Base-by-base conservation (phyloP, 1,140 invertebrate genomes). In the Macrocentrus cingulum region DNA sequence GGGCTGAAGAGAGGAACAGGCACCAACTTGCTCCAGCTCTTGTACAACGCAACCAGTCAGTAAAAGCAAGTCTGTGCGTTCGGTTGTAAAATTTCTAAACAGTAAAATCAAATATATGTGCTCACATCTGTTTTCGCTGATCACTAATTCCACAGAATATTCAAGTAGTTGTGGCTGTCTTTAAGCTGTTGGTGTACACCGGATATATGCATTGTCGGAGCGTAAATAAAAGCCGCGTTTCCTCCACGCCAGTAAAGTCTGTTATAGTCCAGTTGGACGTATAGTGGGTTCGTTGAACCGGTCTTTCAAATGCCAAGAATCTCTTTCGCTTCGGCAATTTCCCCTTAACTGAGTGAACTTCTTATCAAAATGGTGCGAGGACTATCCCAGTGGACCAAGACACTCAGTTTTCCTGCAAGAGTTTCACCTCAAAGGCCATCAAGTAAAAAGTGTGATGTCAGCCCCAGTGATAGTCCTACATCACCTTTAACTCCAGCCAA, bases 381-480 rank as follows among this genome's bases (percentile, higher is more conserved):
- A 80, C 76, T 91, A 67, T 86, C 88, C 44, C 88, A 91, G 83
- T 92, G 90, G 90, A 91, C 90, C 67, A 92, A 91, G 82, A 92
- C 90, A 62, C 80, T 92, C 69, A 91, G 89, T 82, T 92, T 92
- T 74, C 90, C 90, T 57, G 87, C 89, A 65, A 83, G 90, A 72
- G 82, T 91, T 64, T 90, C 88, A 49, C 88, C 90, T 0, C 89
- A 90, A 71, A 85, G 88, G 65, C 85, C 84, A 34, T 84, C 84
- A 18, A 88, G 89, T 80, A 86, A 89, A 74, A 80, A 80, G 46
- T 76, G 68, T 50, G 67, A 77, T 63, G 71, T 73, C 25, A 78
- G 71, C 44, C 74, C 75, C 4, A 77, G 75, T 44, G 71, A 77
- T 11, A 83, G 80, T 54, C 77, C 77, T 8, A 82, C 81, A 8